Base-by-base conservation (phyloP, 2,888 invertebrate genomes). In the Lypha dubia region DNA sequence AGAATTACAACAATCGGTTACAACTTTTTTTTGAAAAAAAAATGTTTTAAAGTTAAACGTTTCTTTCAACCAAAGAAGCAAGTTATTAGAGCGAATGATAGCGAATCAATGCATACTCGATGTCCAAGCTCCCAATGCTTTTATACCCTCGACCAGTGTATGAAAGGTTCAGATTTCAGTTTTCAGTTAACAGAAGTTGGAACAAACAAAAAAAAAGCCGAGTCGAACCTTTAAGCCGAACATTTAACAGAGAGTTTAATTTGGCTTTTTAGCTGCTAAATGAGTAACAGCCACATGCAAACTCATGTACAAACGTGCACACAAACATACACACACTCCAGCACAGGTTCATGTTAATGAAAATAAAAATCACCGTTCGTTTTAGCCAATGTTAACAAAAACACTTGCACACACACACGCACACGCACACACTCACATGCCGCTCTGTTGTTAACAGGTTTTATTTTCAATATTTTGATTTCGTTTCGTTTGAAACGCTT, bases 71-170 rank as follows among this genome's bases (percentile, higher is more conserved):
- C 88, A 89, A 90, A 90, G 90, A 89, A 90, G 90, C 90, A 91
- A 94, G 94, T 93, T 94, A 93, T 93, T 94, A 93, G 93, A 93
- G 93, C 92, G 94, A 93, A 93, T 93, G 94, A 94, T 94, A 94
- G 94, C 94, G 94, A 94, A 94, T 94, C 94, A 94, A 94, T 94
- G 94, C 93, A 94, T 94, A 93, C 90, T 93, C 93, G 93, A 93
- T 93, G 93, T 93, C 93, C 93, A 93, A 84, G 93, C 92, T 93
- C 93, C 93, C 93, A 93, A 93, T 93, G 93, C 94, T 94, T 94
- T 94, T 94, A 94, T 94, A 94, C 92, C 91, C 90, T 88, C 87
- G 81, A 87, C 81, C 81, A 84, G 68, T 67, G 84, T 81, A 80
- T 86, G 70, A 70, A 79, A 79, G 82, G 81, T 85, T 70, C 84